Base-by-base conservation (phyloP, 2,888 invertebrate genomes). In the Brachylomia viminalis region DNA sequence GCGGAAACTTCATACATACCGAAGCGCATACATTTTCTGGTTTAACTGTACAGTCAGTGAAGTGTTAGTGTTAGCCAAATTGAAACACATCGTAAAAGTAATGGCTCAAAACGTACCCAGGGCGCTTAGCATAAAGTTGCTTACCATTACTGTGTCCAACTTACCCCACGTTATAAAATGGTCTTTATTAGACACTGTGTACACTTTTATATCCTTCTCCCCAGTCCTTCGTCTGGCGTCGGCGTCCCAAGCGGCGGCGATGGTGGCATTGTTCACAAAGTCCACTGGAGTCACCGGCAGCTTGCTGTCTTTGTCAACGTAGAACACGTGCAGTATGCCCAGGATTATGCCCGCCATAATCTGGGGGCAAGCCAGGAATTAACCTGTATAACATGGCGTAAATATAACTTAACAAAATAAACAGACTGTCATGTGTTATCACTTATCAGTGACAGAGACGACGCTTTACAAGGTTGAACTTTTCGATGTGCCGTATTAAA, bases 251-350 rank as follows among this genome's bases (percentile, higher is more conserved):
- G 65, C 78, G 4, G 85, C 80, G 1, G 70, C 78, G 6, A 85
- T 78, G 5, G 76, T 77, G 6, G 86, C 80, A 38, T 85, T 85
- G 38, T 85, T 85, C 7, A 85, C 85, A 13, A 52, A 78, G 62
- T 85, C 86, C 0, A 86, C 78, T 0, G 85, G 85, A 4, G 86
- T 83, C 2, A 76, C 0, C 0, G 85, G 47, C 4, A 86, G 2
- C 13, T 67, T 56, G 2, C 47, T 15, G 64, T 78, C 20, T 23
- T 52, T 64, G 23, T 77, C 56, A 0, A 72, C 72, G n/a, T 56
- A 75, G 27, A 80, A 62, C n/a, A 80, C 62, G 56, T 80, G 83
- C 0, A 85, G 54, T 7, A 78, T 56, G 0, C 86, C 85, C 5
- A 83, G 2, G 7, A 72, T 72, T 11, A 69, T 38, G 17, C 77